Percentiles rank a stretch among this genome's conserved stretches.
phyloP scores from a whole-genome alignment of 2,113 vertebrate species.

The Limanda limanda region DNA sequence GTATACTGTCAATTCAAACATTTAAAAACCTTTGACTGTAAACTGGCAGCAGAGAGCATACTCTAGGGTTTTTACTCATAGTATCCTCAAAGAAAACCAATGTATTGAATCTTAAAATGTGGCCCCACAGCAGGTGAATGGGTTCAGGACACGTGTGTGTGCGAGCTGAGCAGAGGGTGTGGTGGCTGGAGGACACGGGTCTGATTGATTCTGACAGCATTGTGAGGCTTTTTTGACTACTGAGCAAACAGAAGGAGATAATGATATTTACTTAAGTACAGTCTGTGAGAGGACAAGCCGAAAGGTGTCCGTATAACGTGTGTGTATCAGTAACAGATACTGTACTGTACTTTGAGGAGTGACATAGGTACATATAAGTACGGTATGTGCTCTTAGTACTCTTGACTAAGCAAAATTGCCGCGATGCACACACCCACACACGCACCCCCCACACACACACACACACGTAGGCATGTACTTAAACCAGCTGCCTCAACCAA shows the following conservation, averaged over 20 bases:
- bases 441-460: slow-evolving; percentile 4
- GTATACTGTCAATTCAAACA: no score
- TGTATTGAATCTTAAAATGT: no score
- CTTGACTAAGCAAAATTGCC: background rate
- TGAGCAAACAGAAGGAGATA: slow-evolving; percentile 57
- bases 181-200: background rate
- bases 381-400: slow-evolving; percentile 22
- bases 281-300: slow-evolving; percentile 24
- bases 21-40: no score
- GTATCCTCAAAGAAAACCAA: no score
- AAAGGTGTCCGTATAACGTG: slow-evolving; percentile 21
- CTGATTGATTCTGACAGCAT: slow-evolving; percentile 38
- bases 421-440: slow-evolving; percentile 1
- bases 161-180: no score
- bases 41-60: no score
- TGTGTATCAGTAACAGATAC: slow-evolving; percentile 12
- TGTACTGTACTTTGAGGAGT: slow-evolving; percentile 36
- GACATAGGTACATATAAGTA: slow-evolving; percentile 26
- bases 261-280: slow-evolving; percentile 61
- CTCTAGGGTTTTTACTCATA: no score
- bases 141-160: no score
- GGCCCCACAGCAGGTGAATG: no score
- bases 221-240: slow-evolving; percentile 55
- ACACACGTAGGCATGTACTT: background rate
- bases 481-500: background rate